Evolutionary conservation across 1,140 invertebrate species (phyloP).

Genomic region (Polypedilum pembai): DNA sequence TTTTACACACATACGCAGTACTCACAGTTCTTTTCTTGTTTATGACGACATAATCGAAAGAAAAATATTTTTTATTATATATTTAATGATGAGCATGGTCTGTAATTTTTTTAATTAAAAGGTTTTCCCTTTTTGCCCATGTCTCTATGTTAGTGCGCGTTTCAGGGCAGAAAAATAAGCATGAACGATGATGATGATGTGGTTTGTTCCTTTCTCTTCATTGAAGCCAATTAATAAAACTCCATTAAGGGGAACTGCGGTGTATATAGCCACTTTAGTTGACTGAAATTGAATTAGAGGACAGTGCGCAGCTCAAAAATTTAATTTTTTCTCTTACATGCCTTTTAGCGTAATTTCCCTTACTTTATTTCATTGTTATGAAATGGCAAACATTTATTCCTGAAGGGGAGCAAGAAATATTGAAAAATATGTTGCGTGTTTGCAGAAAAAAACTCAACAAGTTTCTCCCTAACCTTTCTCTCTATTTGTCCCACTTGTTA

Average conservation of each 20-base stretch:
- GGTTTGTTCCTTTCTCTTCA: neutral
- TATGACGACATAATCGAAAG: slow-evolving; percentile 23
- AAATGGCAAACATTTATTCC: too few relatives aligned
- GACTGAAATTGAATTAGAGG: neutral
- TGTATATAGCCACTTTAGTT: neutral
- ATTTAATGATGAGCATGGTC: slow-evolving; percentile 13
- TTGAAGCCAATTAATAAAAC: slow-evolving; percentile 12
- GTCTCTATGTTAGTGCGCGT: too few relatives aligned
- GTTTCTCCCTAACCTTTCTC: slow-evolving; percentile 8
- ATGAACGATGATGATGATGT: slow-evolving; percentile 8
- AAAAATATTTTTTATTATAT: neutral
- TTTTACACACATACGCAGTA: neutral
- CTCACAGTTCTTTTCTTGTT: neutral
- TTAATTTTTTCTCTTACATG: neutral
- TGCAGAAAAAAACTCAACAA: slow-evolving; percentile 2
- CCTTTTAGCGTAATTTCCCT: slow-evolving; percentile 9
- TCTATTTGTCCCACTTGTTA: slow-evolving; percentile 9
- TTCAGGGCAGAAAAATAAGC: neutral
- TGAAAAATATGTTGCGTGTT: slow-evolving; percentile 23
- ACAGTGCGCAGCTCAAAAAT: neutral
- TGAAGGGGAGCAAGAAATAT: too few relatives aligned
- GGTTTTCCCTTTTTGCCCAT: slow-evolving; percentile 1
- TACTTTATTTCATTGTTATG: neutral
- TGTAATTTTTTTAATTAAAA: slow-evolving; percentile 26
- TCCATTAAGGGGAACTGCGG: neutral